Base-by-base conservation (phyloP, 2,113 vertebrate genomes). In the Rhadina sibilatrix region DNA sequence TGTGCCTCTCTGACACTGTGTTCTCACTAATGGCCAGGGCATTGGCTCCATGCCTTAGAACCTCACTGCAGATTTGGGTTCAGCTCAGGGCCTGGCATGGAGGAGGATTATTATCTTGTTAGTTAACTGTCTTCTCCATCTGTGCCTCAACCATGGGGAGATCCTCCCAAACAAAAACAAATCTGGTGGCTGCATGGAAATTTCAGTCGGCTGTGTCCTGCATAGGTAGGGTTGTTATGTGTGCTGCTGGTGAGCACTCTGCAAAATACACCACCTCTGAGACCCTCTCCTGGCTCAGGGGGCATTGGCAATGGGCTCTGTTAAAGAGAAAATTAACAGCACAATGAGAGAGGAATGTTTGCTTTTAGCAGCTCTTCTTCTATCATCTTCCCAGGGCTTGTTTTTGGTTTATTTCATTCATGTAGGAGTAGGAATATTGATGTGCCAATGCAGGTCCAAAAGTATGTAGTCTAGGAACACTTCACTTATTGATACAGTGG, bases 121-220 rank as follows among this genome's bases (percentile, higher is more conserved):
- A 78, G 53, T 87, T 95, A 95, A 82, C 64, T 96, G 75, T 61
- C 86, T 80, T 89, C 77, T 93, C 93, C 88, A 92, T 96, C 94
- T 97, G 94, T 96, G 90, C 70, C 24, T 86, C 89, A 52, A 4
- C 42, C 46, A 40, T 49, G 4, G 66, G 80, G 68, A 90, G 71
- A 93, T 72, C 59, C 57, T 83, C 78, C 71, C 33, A 42, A 71
- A 92, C 5, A 12, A 56, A 93, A 92, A 42, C 83, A 88, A 89
- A 87, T 37, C 94, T 95, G 83, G 40, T 0, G 9, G 25, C 60
- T 93, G 64, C 74, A 25, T 74, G 60, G 49, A 33, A 74, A 81
- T 87, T 91, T 82, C 40, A 56, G 56, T 87, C 91, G 96, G 89
- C 80, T 96, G 90, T 66, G 93, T 87, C 86, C 66, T 64, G 56